Evolutionary conservation across 2,113 vertebrate genomes (phyloP), one percentile per base, ranked within the genome.

Genomic region (Cepphus grylle): DNA sequence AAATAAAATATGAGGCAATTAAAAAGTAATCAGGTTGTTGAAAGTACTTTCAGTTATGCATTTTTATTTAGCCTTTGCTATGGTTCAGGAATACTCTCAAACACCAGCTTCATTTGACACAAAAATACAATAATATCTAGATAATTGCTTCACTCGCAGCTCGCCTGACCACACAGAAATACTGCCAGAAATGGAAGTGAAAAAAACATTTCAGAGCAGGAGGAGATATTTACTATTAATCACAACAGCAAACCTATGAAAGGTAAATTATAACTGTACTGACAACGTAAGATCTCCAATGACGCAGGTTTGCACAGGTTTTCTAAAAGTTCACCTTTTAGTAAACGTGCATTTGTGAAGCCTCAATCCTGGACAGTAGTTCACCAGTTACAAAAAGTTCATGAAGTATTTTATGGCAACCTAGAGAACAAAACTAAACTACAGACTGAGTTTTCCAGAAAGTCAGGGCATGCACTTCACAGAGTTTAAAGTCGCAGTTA

Each of bases 1-100:
- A 87, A 71, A 86, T 34, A 81, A 92, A 91, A 67, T 42, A 83
- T 88, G 56, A 82, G n/a, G 73, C 70, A 81, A 87, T 66, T 91
- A 89, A 66, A 93, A 95, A 95, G 58, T 36, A 38, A 95, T 87
- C 81, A 78, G 36, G 56, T 43, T 81, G 76, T 50, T 8, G 5
- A 87, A 77, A 91, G 59, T 21, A 87, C 53, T 73, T 88, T 38
- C 47, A 36, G 66, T 49, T 69, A 65, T 1, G 17, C 29, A 58
- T 62, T 94, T 84, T 58, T 77, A 90, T 90, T 56, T 15, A 72
- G 73, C 56, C 80, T 76, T 87, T 3, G 2, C 62, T 62, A 40
- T 1, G 10, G 78, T 22, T 79, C 61, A 74, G 49, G 43, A 86
- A 1, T 12, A 66, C 53, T 86, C 66, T 70, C 38, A 45, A 77